Evolutionary conservation across 2,113 vertebrate genomes (phyloP).

Genomic region (Alosa alosa): DNA sequence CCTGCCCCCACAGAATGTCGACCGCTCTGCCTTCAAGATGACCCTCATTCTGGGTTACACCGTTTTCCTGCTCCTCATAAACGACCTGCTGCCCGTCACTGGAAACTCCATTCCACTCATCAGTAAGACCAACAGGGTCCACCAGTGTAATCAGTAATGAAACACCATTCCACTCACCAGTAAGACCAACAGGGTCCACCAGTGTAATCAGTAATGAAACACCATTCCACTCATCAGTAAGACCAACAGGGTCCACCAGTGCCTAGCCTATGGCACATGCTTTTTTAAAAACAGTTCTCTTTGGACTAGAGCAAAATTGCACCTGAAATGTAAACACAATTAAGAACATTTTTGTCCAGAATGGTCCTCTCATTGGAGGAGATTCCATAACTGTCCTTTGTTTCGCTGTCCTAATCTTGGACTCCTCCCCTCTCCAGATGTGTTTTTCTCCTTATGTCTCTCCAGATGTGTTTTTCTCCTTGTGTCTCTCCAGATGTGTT

Average conservation of each 20-base stretch:
- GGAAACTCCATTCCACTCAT: constrained; percentile 78
- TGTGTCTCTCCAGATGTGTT: constrained; percentile 46
- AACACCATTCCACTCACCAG: constrained; percentile 78
- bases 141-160: constrained; percentile 16
- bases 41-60: constrained; percentile 78
- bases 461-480: constrained; percentile 66
- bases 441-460: not conserved
- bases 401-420: not conserved
- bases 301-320: not conserved
- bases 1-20: constrained; percentile 73
- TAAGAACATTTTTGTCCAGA: not conserved
- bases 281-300: not conserved
- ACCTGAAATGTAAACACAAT: not conserved
- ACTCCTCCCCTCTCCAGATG: not conserved
- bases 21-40: constrained; percentile 78
- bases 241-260: too few species aligned
- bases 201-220: too few species aligned
- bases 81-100: constrained; percentile 76
- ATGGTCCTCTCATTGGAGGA: not conserved
- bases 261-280: too few species aligned
- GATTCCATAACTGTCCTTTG: not conserved
- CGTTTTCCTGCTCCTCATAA: constrained; percentile 78
- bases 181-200: constrained; percentile 40
- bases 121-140: constrained; percentile 54
- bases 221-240: too few species aligned